Conservation (phyloP, 2,797 vertebrate species). For the Thripadectes ignobilis region DNA sequence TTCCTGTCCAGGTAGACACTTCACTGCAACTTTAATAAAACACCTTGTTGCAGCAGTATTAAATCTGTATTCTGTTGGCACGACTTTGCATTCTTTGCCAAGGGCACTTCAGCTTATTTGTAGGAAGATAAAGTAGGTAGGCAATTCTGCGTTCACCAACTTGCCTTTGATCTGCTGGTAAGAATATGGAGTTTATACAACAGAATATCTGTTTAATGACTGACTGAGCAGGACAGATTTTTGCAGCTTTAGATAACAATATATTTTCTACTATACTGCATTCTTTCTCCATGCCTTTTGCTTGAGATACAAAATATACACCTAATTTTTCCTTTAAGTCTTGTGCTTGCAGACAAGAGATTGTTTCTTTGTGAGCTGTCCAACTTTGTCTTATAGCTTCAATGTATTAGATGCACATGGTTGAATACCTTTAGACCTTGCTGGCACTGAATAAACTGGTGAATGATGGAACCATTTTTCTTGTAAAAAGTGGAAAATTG, state of each 20-base stretch:
- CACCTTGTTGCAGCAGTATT: neutral
- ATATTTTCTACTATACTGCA: neutral
- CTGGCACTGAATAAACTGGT: neutral
- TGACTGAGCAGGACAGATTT: slow-evolving; percentile 17
- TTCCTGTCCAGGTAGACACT: neutral
- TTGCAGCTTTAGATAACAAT: slow-evolving; percentile 30
- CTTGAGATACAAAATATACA: neutral
- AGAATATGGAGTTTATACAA: neutral
- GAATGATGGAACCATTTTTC: neutral
- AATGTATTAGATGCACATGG: neutral
- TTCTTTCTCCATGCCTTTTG: neutral
- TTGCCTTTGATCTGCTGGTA: slow-evolving; percentile 50
- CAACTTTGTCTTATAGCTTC: neutral
- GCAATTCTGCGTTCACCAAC: slow-evolving; percentile 42
- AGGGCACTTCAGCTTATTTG: slow-evolving; percentile 56
- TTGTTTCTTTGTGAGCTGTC: neutral
- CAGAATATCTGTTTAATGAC: slow-evolving; percentile 38
- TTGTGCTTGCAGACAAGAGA: neutral
- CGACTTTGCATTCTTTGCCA: slow-evolving; percentile 54
- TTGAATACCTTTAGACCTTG: neutral
- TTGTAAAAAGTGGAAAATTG: neutral
- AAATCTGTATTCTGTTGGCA: slow-evolving; percentile 42
- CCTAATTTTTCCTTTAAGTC: slow-evolving; percentile 16
- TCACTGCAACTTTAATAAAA: slow-evolving; percentile 21
- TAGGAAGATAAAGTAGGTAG: slow-evolving; percentile 59